Base-by-base conservation (phyloP, 2,113 vertebrate species). In the Pollimyrus isidori region DNA sequence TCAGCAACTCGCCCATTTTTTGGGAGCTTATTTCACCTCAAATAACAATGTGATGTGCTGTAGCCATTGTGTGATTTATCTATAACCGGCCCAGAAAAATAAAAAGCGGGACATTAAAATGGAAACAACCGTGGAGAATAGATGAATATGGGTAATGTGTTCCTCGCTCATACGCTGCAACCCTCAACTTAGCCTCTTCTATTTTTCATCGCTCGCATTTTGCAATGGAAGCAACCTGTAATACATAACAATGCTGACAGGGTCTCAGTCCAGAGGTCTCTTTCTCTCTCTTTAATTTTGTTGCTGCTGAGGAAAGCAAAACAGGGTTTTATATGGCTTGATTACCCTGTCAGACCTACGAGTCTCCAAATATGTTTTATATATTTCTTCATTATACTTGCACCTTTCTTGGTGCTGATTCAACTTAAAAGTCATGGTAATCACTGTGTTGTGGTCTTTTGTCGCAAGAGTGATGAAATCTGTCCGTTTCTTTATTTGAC, bases 241-340 rank as follows among this genome's bases (percentile, higher is more conserved):
- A 84, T 58, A 53, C 50, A 46, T 30, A 62, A 42, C 53, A 89
- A 7, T 30, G 80, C 80, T 21, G 73, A 21, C 17, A 39, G 9
- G 39, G 35, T 89, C 49, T 80, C 52, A 56, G 50, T 89, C 88
- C 48, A 26, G 50, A 49, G 73, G 49, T 26, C 35, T 83, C 1
- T 42, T 35, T 52, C 35, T 39, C 52, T 53, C 39, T 42, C 52
- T 85, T 84, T 89, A 80, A 62, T 85, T 89, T 83, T 7, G 9
- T 56, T 85, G 19, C 52, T 62, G 88, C 88, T 89, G 88, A 89
- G 50, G 39, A 85, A 85, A 85, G 53, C 80, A 89, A 84, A 69
- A 89, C 11, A 2, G 73, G 73, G 7, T 58, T 89, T 89, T 58
- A 46, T 23, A 45, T 46, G 52, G 52, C 52, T 89, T 84, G 88